Evolutionary conservation across 2,113 vertebrate species (phyloP).

Genomic region (Periophthalmus modestus): DNA sequence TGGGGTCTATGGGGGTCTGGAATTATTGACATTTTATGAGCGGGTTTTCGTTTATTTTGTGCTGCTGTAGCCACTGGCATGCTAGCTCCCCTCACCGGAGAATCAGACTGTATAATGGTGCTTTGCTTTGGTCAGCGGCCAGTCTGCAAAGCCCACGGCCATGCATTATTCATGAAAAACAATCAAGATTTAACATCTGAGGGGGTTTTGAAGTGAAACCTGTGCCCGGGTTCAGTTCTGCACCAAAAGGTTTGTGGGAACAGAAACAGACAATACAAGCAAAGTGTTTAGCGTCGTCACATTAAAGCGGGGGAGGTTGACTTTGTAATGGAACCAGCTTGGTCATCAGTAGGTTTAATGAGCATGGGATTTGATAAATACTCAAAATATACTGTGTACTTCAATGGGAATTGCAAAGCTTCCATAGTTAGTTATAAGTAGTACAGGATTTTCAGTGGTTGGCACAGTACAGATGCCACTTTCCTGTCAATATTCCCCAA

Average conservation of each 20-base stretch:
- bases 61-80: constrained; percentile 47
- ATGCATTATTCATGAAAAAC: constrained; percentile 71
- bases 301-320: constrained; percentile 46
- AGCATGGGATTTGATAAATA: constrained; percentile 25
- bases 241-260: constrained; percentile 38
- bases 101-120: constrained; percentile 55
- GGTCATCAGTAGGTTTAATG: constrained; percentile 39
- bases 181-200: constrained; percentile 68
- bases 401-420: too few relatives aligned
- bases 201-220: constrained; percentile 68
- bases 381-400: too few relatives aligned
- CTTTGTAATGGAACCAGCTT: constrained; percentile 45
- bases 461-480: too few relatives aligned
- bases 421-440: too few relatives aligned
- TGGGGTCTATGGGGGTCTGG: constrained; percentile 23
- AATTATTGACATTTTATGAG: constrained; percentile 53
- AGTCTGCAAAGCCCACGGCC: constrained; percentile 33
- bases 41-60: constrained; percentile 42
- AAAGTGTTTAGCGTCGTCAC: constrained; percentile 24
- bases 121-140: constrained; percentile 65
- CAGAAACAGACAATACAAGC: constrained; percentile 13
- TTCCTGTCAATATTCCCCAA: too few relatives aligned
- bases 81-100: constrained; percentile 40
- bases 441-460: too few relatives aligned
- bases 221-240: constrained; percentile 43